Evolutionary conservation across 2,888 invertebrate species (phyloP).

Genomic region (Drosophila fulvimacula): DNA sequence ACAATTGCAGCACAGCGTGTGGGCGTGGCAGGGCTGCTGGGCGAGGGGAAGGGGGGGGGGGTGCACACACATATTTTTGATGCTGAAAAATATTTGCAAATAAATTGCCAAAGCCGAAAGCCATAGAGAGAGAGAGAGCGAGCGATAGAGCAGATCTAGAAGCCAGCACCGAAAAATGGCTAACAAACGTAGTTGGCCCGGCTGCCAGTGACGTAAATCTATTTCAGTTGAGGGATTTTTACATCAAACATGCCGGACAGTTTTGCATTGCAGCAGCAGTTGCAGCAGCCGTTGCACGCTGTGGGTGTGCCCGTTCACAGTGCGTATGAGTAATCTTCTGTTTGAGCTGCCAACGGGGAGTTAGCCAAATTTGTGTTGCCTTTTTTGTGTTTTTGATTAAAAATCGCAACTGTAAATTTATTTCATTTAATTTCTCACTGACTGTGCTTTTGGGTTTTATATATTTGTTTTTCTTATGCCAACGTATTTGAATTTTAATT

Average conservation of each 20-base stretch:
- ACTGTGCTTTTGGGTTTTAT: slow-evolving; percentile 31
- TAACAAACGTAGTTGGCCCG: slow-evolving; percentile 55
- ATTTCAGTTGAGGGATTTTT: slow-evolving; percentile 80
- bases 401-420: slow-evolving; percentile 62
- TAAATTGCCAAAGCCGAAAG: slow-evolving; percentile 62
- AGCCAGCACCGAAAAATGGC: slow-evolving; percentile 49
- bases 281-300: slow-evolving; percentile 39
- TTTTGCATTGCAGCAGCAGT: slow-evolving; percentile 56
- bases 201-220: slow-evolving; percentile 81
- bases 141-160: slow-evolving; percentile 10
- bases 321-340: slow-evolving; percentile 68
- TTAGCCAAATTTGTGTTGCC: slow-evolving; percentile 20
- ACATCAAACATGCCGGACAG: slow-evolving; percentile 79
- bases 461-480: slow-evolving; percentile 27
- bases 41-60: slow-evolving; percentile 1
- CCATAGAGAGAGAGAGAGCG: slow-evolving; percentile 10
- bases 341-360: slow-evolving; percentile 21
- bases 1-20: slow-evolving; percentile 41
- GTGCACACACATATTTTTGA: slow-evolving; percentile 62
- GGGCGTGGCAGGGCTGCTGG: neutral
- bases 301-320: slow-evolving; percentile 48
- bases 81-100: slow-evolving; percentile 76
- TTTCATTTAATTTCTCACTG: slow-evolving; percentile 67
- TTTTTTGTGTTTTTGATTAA: slow-evolving; percentile 61
- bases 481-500: slow-evolving; percentile 73